Evolutionary conservation across 2,797 vertebrate genomes (phyloP).

Genomic region (Microcaecilia unicolor): DNA sequence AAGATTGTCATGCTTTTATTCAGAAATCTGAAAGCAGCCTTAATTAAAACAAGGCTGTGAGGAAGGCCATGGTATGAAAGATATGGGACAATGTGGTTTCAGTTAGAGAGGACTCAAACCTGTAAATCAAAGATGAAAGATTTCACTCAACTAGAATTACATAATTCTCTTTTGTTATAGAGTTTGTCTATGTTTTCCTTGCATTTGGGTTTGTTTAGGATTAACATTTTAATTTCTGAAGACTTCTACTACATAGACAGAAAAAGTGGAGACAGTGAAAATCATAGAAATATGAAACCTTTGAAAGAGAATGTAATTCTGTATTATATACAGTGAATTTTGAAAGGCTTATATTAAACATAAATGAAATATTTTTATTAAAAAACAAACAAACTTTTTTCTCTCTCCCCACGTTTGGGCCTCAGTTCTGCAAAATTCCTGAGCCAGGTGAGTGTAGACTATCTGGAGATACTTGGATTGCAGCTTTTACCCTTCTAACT

Average conservation of each 20-base stretch:
- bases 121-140: constrained; percentile 67
- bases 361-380: constrained; percentile 21
- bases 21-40: constrained; percentile 57
- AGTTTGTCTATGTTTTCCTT: constrained; percentile 50
- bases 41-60: constrained; percentile 64
- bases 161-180: constrained; percentile 67
- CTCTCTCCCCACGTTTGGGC: too few species aligned
- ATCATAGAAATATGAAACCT: constrained; percentile 51
- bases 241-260: constrained; percentile 56
- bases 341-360: constrained; percentile 32
- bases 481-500: too few species aligned
- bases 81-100: constrained; percentile 61
- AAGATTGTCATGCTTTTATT: constrained; percentile 60
- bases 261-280: constrained; percentile 38
- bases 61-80: constrained; percentile 57
- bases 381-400: too few species aligned
- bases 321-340: constrained; percentile 40
- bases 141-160: constrained; percentile 74
- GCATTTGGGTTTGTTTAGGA: constrained; percentile 57
- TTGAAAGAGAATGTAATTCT: constrained; percentile 42
- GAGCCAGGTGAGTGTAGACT: too few species aligned
- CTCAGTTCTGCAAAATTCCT: too few species aligned
- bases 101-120: constrained; percentile 56
- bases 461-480: too few species aligned
- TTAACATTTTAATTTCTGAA: constrained; percentile 61